Conservation (phyloP, 2,797 vertebrate genomes). For the Tolypeutes matacus region DNA sequence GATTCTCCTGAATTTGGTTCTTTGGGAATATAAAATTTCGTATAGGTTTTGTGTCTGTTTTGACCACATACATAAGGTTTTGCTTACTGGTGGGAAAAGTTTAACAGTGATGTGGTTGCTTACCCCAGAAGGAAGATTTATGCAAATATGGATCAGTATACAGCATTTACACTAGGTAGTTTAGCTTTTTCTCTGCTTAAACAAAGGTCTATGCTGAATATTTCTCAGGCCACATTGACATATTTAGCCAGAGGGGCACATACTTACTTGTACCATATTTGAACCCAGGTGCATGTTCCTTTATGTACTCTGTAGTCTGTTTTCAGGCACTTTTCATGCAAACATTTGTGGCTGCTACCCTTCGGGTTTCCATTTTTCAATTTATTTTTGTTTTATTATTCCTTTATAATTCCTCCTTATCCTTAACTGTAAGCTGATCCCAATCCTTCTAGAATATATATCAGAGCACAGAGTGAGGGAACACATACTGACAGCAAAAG, state of each 20-base stretch:
- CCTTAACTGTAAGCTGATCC: constrained; percentile 6
- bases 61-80: background rate
- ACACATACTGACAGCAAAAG: constrained; percentile 35
- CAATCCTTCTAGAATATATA: constrained; percentile 19
- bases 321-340: background rate
- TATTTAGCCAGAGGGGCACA: background rate
- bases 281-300: background rate
- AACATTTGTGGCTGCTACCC: background rate
- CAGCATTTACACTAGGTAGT: background rate
- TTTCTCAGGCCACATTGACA: background rate
- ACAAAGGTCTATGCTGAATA: background rate
- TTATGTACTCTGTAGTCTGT: background rate
- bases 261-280: background rate
- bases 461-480: constrained; percentile 12
- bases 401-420: constrained; percentile 39
- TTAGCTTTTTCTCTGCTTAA: background rate
- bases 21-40: background rate
- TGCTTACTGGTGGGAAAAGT: constrained; percentile 24
- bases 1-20: background rate
- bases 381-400: constrained; percentile 58
- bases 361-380: background rate
- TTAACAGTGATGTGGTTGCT: background rate
- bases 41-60: background rate
- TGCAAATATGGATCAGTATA: background rate
- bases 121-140: background rate